phyloP scores from a whole-genome alignment of 92 coral and sea anemone species.

The Palythoa caribaeorum region DNA sequence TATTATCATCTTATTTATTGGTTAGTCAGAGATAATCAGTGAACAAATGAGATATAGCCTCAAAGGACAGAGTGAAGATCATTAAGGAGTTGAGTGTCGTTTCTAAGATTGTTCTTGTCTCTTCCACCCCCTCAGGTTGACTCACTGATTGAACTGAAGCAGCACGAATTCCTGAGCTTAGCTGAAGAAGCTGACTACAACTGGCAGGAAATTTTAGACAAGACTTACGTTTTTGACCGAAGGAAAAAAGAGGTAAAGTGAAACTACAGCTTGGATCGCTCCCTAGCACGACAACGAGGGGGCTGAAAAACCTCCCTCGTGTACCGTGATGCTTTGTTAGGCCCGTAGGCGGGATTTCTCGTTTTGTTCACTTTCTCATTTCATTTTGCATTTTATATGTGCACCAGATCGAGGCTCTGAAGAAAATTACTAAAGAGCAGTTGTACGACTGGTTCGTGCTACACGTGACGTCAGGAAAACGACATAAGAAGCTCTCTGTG shows the following conservation, averaged over 20 bases:
- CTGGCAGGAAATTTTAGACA: conserved; percentile 87
- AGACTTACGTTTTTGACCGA: conserved; percentile 84
- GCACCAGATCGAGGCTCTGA: conserved; percentile 71
- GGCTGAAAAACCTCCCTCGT: background rate
- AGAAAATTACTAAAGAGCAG: conserved; percentile 69
- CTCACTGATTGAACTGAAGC: conserved; percentile 83
- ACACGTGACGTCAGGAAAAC: conserved; percentile 69
- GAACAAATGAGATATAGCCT: too few species aligned
- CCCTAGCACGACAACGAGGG: background rate
- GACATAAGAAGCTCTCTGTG: conserved; percentile 82
- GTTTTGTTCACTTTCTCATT: background rate
- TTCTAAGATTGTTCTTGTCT: background rate
- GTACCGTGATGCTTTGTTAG: background rate
- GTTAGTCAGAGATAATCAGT: too few species aligned
- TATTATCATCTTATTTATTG: too few species aligned
- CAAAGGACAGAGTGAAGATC: too few species aligned
- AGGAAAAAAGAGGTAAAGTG: conserved; percentile 70
- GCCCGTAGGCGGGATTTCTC: background rate
- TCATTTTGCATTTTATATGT: background rate
- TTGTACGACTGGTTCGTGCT: conserved; percentile 61
- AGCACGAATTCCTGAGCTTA: conserved; percentile 87
- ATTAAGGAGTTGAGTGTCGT: too few species aligned
- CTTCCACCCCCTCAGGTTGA: conserved; percentile 57
- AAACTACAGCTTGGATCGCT: background rate
- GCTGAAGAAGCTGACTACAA: conserved; percentile 89